phyloP scores from a whole-genome alignment of 2,113 vertebrate genomes.

The Copsychus sechellarum region DNA sequence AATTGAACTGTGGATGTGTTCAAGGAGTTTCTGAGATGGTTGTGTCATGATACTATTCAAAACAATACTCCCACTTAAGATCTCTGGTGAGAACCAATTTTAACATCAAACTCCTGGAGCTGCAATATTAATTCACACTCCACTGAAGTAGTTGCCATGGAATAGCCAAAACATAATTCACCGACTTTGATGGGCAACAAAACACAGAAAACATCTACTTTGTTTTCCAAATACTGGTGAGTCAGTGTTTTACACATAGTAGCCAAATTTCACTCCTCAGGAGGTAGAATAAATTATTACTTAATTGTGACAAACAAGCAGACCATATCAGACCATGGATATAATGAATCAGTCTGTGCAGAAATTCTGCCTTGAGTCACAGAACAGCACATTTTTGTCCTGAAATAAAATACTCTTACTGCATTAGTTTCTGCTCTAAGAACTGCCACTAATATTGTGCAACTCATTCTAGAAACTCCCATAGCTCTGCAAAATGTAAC shows the following conservation, averaged over 20 bases:
- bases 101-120: background rate
- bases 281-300: conserved; percentile 38
- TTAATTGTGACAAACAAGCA: conserved; percentile 47
- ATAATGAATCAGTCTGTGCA: background rate
- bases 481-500: background rate
- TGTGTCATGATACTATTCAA: background rate
- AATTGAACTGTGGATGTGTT: background rate
- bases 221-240: conserved; percentile 62
- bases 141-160: background rate
- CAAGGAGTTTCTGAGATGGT: background rate
- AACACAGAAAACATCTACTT: conserved; percentile 23
- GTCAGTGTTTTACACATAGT: conserved; percentile 36
- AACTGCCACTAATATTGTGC: background rate
- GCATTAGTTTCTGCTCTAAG: background rate
- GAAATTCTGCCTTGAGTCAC: background rate
- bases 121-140: conserved; percentile 22
- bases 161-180: conserved; percentile 48
- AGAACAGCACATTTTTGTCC: background rate
- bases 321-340: background rate
- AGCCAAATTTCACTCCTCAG: conserved; percentile 12
- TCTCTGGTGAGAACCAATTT: background rate
- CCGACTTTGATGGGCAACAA: conserved; percentile 5
- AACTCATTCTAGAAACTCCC: background rate
- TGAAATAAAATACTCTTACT: background rate
- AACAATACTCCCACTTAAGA: background rate